Evolutionary conservation across 2,888 invertebrate genomes (phyloP).

Genomic region (Himalopsyche japonica): DNA sequence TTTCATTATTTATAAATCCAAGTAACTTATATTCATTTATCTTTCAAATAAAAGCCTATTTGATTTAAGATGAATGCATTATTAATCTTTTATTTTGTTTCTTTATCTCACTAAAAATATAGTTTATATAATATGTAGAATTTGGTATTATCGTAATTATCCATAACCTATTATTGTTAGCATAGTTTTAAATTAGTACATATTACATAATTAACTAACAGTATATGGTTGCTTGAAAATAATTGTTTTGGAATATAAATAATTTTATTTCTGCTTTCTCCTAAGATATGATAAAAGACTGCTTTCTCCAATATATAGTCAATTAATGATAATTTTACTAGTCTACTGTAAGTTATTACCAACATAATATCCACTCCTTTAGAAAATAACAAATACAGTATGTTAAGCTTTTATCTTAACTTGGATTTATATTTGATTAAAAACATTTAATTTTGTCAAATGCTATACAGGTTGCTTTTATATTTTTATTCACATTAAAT

Average conservation of each 20-base stretch:
- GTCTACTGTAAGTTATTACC: not conserved
- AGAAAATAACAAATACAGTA: not conserved
- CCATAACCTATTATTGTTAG: no score
- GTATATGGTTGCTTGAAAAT: not conserved
- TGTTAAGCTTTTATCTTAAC: not conserved
- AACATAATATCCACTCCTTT: not conserved
- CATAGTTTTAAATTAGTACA: no score
- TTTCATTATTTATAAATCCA: no score
- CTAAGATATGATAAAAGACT: not conserved
- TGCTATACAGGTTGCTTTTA: not conserved
- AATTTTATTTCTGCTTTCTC: not conserved
- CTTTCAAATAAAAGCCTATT: no score
- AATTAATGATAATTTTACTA: not conserved
- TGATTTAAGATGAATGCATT: no score
- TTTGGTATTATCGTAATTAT: no score
- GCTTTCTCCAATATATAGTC: not conserved
- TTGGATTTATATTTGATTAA: not conserved
- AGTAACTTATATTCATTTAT: no score
- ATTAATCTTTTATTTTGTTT: no score
- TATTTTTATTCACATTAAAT: not conserved
- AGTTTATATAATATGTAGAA: no score
- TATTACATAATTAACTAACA: no score
- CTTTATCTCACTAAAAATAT: no score
- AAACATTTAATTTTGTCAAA: not conserved
- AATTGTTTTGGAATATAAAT: not conserved